Base-by-base conservation (phyloP, 2,888 invertebrate species). In the Pocota personata region DNA sequence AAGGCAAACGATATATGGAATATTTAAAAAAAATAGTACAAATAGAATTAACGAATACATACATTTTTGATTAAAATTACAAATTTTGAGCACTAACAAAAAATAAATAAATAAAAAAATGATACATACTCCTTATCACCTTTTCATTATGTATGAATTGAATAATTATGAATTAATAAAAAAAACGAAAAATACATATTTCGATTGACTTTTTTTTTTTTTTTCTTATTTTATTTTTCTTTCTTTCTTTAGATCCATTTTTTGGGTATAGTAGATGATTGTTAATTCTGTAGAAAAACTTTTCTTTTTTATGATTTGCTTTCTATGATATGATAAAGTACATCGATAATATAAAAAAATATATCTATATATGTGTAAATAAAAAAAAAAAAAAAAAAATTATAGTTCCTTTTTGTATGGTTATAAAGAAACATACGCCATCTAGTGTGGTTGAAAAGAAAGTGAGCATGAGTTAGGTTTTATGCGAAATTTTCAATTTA, bases 11-110 rank as follows among this genome's bases (percentile, higher is more conserved):
- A 78, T 78, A 69, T 40, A 73, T 79, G 83, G 50, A 82, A 83
- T 73, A 69, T 75, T 71, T 21, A 40, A 46, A 50, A 60, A 67
- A 67, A 80, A 80, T 69, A 80, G 80, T 80, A 80, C 80, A 84
- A 84, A 84, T 84, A 84, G 79, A 84, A 84, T 80, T 84, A 80
- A 84, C 75, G 64, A 76, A 82, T 76, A 67, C 37, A 79, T 35
- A 69, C 52, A n/a, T 75, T 60, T 82, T 67, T 73, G 55, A 82
- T 76, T 76, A 76, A 62, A 76, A 72, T 66, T 57, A 62, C 40
- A 46, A 58, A 24, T 62, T 64, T 72, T 79, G 52, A 71, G 62
- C 57, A 62, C 62, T 60, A 66, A 76, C 14, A 58, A 35, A 48
- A n/a, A 50, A 72, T 10, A 64, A 32, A 37, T 14, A 72, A 60